Evolutionary conservation across 2,113 vertebrate species (phyloP).

Genomic region (Poeciliopsis turrubarensis): DNA sequence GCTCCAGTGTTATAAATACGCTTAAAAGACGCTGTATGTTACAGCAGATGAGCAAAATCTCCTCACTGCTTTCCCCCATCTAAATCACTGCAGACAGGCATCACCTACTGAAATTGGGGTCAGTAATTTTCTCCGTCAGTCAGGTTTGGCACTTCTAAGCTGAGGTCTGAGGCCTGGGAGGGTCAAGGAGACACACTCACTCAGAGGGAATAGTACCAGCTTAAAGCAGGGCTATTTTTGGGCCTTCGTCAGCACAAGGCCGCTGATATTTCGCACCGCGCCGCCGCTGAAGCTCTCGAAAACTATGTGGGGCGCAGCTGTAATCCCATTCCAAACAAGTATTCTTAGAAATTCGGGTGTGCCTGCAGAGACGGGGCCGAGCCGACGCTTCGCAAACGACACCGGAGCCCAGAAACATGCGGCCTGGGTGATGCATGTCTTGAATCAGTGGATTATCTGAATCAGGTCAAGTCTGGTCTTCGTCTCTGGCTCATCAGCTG

Average conservation of each 20-base stretch:
- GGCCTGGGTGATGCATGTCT: slow-evolving; percentile 14
- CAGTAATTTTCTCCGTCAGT: slow-evolving; percentile 41
- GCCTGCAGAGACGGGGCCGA: background rate
- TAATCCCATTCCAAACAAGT: slow-evolving; percentile 47
- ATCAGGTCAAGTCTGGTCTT: slow-evolving; percentile 24
- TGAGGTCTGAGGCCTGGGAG: slow-evolving; percentile 47
- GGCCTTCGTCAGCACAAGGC: slow-evolving; percentile 36
- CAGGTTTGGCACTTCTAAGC: slow-evolving; percentile 62
- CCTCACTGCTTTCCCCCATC: no score
- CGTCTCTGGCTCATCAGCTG: slow-evolving; percentile 15
- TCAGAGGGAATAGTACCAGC: slow-evolving; percentile 41
- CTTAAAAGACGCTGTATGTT: background rate
- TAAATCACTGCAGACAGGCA: background rate
- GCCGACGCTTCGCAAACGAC: background rate
- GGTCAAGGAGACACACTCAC: slow-evolving; percentile 57
- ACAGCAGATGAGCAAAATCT: background rate
- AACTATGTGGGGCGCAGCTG: slow-evolving; percentile 58
- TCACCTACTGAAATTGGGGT: slow-evolving; percentile 31
- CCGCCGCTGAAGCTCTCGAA: slow-evolving; percentile 39
- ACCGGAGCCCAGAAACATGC: slow-evolving; percentile 23
- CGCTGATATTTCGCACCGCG: slow-evolving; percentile 54
- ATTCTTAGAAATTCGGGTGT: slow-evolving; percentile 24
- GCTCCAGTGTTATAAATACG: background rate
- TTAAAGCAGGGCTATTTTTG: slow-evolving; percentile 71
- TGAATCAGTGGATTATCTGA: slow-evolving; percentile 19